Evolutionary conservation across 2,888 invertebrate genomes (phyloP).

Genomic region (Neuroscelio doddi): DNA sequence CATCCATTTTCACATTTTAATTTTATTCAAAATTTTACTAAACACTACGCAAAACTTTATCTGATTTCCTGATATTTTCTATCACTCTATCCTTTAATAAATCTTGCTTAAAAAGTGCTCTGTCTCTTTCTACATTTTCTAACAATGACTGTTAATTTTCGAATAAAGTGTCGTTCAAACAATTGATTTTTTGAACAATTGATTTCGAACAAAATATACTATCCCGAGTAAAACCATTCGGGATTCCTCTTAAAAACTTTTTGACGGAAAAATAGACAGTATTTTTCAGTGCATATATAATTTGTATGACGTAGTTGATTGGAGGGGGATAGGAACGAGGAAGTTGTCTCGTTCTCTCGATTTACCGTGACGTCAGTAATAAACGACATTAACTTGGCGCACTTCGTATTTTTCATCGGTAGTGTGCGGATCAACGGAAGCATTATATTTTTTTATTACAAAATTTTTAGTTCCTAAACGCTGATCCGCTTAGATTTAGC

Average conservation of each 20-base stretch:
- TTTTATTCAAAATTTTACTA: no score
- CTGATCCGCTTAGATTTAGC: slow-evolving; percentile 39
- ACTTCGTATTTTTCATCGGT: slow-evolving; percentile 19
- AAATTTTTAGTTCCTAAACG: not conserved
- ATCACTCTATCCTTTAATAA: no score
- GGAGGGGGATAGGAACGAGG: slow-evolving; percentile 11
- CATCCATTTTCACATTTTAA: no score
- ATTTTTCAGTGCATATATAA: no score
- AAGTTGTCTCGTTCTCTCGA: slow-evolving; percentile 13
- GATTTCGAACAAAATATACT: not conserved
- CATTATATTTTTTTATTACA: slow-evolving; percentile 13
- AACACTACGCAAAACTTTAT: no score
- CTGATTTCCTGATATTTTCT: no score
- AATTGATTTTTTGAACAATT: not conserved
- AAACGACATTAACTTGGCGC: slow-evolving; percentile 37
- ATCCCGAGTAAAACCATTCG: not conserved
- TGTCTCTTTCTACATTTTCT: no score
- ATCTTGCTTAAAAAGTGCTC: no score
- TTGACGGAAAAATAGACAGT: not conserved
- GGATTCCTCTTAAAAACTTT: not conserved
- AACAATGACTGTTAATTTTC: not conserved
- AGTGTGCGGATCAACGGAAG: slow-evolving; percentile 36
- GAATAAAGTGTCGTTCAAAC: not conserved
- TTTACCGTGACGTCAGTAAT: slow-evolving; percentile 32
- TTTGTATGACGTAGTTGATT: not conserved